Evolutionary conservation across 2,888 invertebrate genomes (phyloP).

Genomic region (Rotaria sp.): DNA sequence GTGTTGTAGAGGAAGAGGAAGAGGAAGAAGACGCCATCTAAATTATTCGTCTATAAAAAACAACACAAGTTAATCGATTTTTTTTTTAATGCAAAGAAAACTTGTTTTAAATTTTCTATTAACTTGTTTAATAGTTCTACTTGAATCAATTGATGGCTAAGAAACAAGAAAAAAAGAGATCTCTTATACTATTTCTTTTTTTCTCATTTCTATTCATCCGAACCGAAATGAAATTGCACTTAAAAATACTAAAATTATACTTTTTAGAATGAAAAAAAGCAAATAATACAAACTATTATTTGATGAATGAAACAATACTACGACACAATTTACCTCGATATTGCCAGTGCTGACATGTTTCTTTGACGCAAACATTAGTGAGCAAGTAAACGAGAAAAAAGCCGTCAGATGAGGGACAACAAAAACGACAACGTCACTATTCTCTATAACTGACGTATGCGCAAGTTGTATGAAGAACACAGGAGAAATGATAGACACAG

Average conservation of each 20-base stretch:
- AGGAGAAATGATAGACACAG: background rate
- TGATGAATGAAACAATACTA: background rate
- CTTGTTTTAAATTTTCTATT: background rate
- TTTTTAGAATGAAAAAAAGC: background rate
- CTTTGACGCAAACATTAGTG: background rate
- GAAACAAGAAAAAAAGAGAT: background rate
- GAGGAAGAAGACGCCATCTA: background rate
- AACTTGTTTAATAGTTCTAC: background rate
- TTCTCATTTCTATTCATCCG: background rate
- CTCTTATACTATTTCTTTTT: background rate
- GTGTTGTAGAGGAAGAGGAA: conserved; percentile 12
- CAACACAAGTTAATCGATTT: background rate
- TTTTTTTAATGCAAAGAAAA: background rate
- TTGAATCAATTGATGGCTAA: background rate
- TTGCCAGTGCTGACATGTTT: background rate
- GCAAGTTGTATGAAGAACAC: background rate
- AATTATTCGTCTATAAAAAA: background rate
- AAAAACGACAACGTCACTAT: conserved; percentile 9
- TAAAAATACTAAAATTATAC: background rate
- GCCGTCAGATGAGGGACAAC: background rate
- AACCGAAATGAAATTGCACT: background rate
- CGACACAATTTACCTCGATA: background rate
- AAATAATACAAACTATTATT: background rate
- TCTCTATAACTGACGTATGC: background rate
- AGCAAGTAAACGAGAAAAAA: background rate